Conservation (phyloP, 1,140 invertebrate species). For the Drosophila cardini region DNA sequence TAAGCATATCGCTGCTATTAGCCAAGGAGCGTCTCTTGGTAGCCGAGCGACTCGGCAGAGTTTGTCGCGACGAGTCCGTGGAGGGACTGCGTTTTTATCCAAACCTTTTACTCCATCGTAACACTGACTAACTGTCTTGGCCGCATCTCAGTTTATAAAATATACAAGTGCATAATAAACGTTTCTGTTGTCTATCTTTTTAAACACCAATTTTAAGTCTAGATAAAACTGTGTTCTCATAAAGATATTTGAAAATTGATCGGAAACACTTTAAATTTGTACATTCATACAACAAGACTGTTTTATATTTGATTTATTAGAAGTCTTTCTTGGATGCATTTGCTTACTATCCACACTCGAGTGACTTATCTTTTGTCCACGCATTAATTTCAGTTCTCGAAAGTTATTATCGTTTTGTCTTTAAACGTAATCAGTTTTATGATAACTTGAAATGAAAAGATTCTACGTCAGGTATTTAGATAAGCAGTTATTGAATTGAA, state of each 20-base stretch:
- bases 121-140: constrained; percentile 15
- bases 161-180: constrained; percentile 17
- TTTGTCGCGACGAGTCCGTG: constrained; percentile 97
- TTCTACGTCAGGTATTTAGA: constrained; percentile 82
- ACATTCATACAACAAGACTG: constrained; percentile 52
- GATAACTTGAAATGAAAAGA: constrained; percentile 72
- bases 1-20: constrained; percentile 94
- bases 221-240: neutral
- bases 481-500: constrained; percentile 80
- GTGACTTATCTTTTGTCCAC: constrained; percentile 53
- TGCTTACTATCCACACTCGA: constrained; percentile 21
- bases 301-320: constrained; percentile 58
- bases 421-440: constrained; percentile 51
- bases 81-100: constrained; percentile 97
- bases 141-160: neutral
- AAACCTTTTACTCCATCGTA: constrained; percentile 90
- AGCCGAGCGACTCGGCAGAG: constrained; percentile 92
- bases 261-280: constrained; percentile 16
- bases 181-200: neutral
- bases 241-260: constrained; percentile 23
- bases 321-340: constrained; percentile 52
- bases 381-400: constrained; percentile 58
- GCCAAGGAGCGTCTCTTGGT: constrained; percentile 94
- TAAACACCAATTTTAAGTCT: neutral
- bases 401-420: constrained; percentile 53